Evolutionary conservation across 2,113 vertebrate species (phyloP), one percentile per base, ranked within the genome.

Genomic region (Syrrhaptes paradoxus): DNA sequence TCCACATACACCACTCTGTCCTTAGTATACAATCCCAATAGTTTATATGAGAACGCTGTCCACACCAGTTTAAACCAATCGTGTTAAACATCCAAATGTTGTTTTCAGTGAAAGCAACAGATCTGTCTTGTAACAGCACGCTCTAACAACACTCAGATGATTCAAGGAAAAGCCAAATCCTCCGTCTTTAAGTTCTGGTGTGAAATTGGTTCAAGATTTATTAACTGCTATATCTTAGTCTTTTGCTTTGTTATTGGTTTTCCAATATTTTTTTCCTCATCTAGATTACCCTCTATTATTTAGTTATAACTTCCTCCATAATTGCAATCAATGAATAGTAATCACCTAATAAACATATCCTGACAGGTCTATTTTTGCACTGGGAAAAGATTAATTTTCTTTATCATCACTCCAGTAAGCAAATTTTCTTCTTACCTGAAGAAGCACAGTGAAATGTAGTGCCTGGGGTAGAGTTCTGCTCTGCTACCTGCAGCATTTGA

Each of bases 381-480:
- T 97, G 97, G 96, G 96, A 96, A 97, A 97, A 98, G 97, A 97
- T 95, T 97, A 59, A 97, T 97, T 98, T 97, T 98, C 97, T 96
- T 98, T 97, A 98, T 97, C 96, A 96, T 96, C 93, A 94, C 92
- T 82, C 55, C 93, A 68, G 76, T 96, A 97, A 96, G 92, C 86
- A 87, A 95, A 95, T 97, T 96, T 86, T 93, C 92, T 94, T 93
- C 96, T 95, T 82, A 95, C 94, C 89, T 96, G 95, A 96, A 97
- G 89, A 17, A 91, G 93, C 79, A 95, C 94, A 96, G 85, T 48
- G 90, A 95, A 93, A 83, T 61, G 74, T 14, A 79, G 87, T 32
- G 46, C 36, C 34, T 59, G 45, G 18, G 49, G 38, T 6, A 70
- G 36, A 66, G 87, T 43, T 90, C 73, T 88, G 76, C 70, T 85